Evolutionary conservation across 2,888 invertebrate species (phyloP), one percentile per base, ranked within the genome.

Genomic region (Limnephilus auricula): DNA sequence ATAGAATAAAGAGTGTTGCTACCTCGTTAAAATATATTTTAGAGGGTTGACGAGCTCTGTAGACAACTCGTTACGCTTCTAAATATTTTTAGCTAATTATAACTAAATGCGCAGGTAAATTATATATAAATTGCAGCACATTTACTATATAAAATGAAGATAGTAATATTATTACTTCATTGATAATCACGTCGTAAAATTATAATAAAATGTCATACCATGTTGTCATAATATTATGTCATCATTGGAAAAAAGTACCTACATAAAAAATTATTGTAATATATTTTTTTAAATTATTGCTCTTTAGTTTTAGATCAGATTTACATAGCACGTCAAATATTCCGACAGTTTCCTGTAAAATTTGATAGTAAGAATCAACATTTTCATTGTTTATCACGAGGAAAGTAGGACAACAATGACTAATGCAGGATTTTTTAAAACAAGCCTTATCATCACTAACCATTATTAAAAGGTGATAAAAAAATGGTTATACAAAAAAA

Each of bases 191-290:
- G 25, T 25, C 65, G 25, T 65, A 65, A 65, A 25, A 65, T 6
- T 65, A 65, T 65, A 65, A 25, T 25, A 18, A 25, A 45, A 45
- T 25, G 50, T 50, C 50, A 50, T 50, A 50, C 50, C 18, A 50
- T 18, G 13, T 50, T 50, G 50, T 50, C 65, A 65, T 65, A 25
- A n/a, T 65, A 65, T 65, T 65, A 65, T 65, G 65, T 65, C 65
- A 65, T 65, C 65, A 65, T 31, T 83, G 83, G 18, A 83, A 83
- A 83, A 34, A 34, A 37, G 83, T 83, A 83, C 32, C 83, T 83
- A 83, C 83, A 25, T 37, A 34, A n/a, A 37, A 15, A n/a, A 65
- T 65, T 65, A 10, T 65, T 25, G 40, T 40, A 40, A 65, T 25
- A 9, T 65, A n/a, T 65, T 65, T 65, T 65, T 2, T n/a, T n/a